phyloP scores from a whole-genome alignment of 1,140 invertebrate species.

The Limonius californicus region DNA sequence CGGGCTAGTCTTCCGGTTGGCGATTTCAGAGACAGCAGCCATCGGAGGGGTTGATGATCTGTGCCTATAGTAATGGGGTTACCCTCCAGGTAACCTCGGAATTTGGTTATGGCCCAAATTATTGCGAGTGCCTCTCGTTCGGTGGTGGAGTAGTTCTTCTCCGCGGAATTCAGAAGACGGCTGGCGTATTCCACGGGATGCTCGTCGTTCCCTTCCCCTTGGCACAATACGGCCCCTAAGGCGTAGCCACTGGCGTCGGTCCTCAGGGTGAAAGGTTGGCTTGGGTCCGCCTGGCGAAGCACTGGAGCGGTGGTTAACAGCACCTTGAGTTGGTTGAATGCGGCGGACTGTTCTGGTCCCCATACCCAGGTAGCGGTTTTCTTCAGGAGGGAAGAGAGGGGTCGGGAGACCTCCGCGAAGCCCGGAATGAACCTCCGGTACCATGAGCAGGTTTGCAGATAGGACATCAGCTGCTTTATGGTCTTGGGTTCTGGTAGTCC shows the following conservation, averaged over 20 bases:
- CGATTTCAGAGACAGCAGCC: conserved; percentile 31
- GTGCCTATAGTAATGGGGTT: conserved; percentile 40
- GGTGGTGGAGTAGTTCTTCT: conserved; percentile 41
- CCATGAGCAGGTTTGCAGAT: conserved; percentile 4
- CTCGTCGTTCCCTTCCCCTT: conserved; percentile 41
- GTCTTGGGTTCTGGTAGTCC: neutral
- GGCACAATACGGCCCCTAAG: conserved; percentile 43
- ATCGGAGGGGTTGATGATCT: conserved; percentile 33
- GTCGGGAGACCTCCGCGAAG: neutral
- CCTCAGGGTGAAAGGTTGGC: conserved; percentile 37
- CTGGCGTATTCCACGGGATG: conserved; percentile 45
- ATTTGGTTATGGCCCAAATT: conserved; percentile 43
- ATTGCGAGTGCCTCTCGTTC: conserved; percentile 48
- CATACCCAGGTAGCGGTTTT: no score
- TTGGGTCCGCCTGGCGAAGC: no score
- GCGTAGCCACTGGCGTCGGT: conserved; percentile 43
- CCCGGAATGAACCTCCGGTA: no score
- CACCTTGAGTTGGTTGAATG: no score
- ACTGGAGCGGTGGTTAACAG: no score
- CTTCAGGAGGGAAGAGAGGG: no score
- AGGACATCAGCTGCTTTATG: neutral
- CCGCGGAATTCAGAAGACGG: conserved; percentile 28
- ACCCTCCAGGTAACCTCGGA: conserved; percentile 35
- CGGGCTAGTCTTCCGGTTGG: conserved; percentile 34
- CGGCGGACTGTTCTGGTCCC: no score